These are phyloP conservation scores for Vimba vimba DNA, from an alignment of 2,113 vertebrate genomes.

Conservation along the genomic window DNA sequence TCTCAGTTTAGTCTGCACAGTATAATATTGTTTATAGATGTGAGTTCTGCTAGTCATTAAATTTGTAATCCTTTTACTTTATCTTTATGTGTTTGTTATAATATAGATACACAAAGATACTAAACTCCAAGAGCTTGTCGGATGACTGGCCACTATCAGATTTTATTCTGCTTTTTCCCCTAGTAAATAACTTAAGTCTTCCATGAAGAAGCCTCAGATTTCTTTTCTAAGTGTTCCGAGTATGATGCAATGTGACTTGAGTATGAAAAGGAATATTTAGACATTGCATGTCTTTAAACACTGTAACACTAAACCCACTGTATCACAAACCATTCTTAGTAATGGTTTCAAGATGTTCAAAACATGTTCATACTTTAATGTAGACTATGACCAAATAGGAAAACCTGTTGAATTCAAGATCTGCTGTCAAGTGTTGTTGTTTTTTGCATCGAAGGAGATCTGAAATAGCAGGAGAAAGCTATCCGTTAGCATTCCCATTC, in stretches of 20 bases:
- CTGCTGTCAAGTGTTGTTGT: neutral
- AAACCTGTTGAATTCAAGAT: neutral
- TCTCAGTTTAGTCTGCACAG: neutral
- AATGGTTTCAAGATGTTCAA: slow-evolving; percentile 6
- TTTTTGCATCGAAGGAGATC: neutral
- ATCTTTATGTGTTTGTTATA: neutral
- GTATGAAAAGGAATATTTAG: neutral
- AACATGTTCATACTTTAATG: neutral
- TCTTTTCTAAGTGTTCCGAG: neutral
- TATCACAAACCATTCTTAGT: too few species aligned
- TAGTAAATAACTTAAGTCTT: neutral
- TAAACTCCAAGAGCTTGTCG: neutral
- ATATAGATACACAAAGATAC: neutral
- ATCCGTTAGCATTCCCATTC: neutral
- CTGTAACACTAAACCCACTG: neutral
- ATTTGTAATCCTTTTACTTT: neutral
- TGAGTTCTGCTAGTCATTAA: neutral
- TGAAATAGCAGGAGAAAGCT: neutral
- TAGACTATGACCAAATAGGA: neutral
- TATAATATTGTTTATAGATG: slow-evolving; percentile 3
- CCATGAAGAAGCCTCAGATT: neutral
- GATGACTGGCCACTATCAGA: neutral
- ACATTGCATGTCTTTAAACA: neutral
- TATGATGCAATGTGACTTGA: neutral
- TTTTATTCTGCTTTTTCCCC: neutral